Base-by-base conservation (phyloP, 2,113 vertebrate species). In the Xiphophorus maculatus region DNA sequence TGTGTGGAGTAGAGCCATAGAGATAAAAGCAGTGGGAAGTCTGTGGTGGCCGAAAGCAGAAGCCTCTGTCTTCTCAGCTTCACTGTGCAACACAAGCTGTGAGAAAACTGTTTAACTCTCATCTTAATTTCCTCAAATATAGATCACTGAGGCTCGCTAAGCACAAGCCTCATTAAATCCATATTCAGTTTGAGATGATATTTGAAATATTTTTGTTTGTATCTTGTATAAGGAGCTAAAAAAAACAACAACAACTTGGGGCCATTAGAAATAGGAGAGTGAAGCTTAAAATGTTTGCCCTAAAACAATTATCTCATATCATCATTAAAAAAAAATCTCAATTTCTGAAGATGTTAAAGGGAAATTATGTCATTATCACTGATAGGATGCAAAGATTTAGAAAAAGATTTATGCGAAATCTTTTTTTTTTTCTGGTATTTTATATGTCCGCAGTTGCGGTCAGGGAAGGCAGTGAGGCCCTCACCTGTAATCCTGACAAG, bases 271-370 rank as follows among this genome's bases (percentile, higher is more conserved):
- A 69, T 63, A 70, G 65, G 76, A 63, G 27, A 32, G 28, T 71
- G 74, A 58, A 37, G 10, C 35, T 37, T 37, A 35, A 78, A 64
- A 77, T 73, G 74, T 42, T 42, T 15, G 15, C 2, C 60, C 10
- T 14, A 62, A 62, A 30, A 9, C 3, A 32, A 8, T 32, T 15
- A 4, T 63, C 14, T 29, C 15, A 28, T 8, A 32, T 1, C 69
- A 87, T 61, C 27, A 64, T 82, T n/a, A n/a, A 60, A 48, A 48
- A 17, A 17, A n/a, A n/a, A 83, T 54, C 69, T 83, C 66, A 61
- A 5, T 65, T 54, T 68, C 63, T 85, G 73, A 77, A 87, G 86
- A 88, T 73, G 35, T 65, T 76, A 84, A 79, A 69, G 66, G 11
- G 13, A 76, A 83, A 84, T 82, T 22, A 77, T 67, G 61, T 81